These are phyloP conservation scores for Cheilosia impressa DNA, from an alignment of 2,888 invertebrate species.

Conservation along the genomic window DNA sequence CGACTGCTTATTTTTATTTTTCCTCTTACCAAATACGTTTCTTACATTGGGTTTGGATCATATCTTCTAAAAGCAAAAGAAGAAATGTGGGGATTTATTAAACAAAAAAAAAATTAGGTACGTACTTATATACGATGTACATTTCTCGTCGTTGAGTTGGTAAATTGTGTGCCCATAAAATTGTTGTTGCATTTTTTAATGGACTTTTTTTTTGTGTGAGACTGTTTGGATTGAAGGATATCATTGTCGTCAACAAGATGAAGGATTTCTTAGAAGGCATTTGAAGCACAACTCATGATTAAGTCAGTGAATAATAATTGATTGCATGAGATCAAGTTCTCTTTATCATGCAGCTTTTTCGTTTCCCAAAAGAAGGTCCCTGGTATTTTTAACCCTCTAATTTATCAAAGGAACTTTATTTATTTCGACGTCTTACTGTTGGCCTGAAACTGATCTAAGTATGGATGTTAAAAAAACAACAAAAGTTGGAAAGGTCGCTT, in stretches of 20 bases:
- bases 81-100: slow-evolving; percentile 36
- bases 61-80: slow-evolving; percentile 20
- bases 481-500: too few species aligned
- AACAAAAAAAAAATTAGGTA: slow-evolving; percentile 15
- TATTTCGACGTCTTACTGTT: neutral
- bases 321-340: neutral
- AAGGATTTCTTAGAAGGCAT: neutral
- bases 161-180: neutral
- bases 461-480: too few species aligned
- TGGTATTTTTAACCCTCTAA: too few species aligned
- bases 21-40: slow-evolving; percentile 58
- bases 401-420: too few species aligned
- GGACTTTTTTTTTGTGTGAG: slow-evolving; percentile 5
- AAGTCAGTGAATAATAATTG: slow-evolving; percentile 1
- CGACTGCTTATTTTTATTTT: slow-evolving; percentile 65
- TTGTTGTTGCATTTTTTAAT: slow-evolving; percentile 45
- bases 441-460: too few species aligned
- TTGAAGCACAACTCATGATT: neutral
- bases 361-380: neutral
- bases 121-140: neutral
- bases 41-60: slow-evolving; percentile 17
- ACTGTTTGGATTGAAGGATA: neutral
- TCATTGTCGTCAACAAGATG: neutral
- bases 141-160: neutral
- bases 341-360: neutral